These are phyloP conservation scores for Telenomus remus DNA, from an alignment of 1,140 invertebrate species.

Conservation along the genomic window DNA sequence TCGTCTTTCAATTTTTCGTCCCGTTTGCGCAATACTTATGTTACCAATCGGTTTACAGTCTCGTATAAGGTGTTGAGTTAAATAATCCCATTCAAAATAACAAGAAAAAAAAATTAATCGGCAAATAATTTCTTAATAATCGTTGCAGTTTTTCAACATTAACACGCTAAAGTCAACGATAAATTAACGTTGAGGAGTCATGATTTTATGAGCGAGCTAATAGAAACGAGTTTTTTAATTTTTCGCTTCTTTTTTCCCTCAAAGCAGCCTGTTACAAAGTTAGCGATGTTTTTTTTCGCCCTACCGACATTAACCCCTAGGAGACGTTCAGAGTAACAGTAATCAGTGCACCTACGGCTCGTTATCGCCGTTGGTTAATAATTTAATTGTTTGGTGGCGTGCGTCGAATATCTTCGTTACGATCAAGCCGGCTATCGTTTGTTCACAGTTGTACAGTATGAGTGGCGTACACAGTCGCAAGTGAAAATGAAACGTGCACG, in stretches of 20 bases:
- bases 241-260: background rate
- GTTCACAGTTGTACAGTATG: conserved; percentile 28
- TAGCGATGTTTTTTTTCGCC: conserved; percentile 34
- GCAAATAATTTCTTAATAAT: too few relatives aligned
- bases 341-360: conserved; percentile 67
- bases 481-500: conserved; percentile 22
- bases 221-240: conserved; percentile 16
- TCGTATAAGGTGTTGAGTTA: too few relatives aligned
- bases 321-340: conserved; percentile 70
- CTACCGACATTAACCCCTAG: conserved; percentile 26
- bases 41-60: background rate
- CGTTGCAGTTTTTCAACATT: too few relatives aligned
- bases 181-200: conserved; percentile 6
- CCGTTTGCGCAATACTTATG: too few relatives aligned
- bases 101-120: too few relatives aligned
- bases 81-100: too few relatives aligned
- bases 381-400: conserved; percentile 75
- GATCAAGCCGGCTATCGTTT: conserved; percentile 61
- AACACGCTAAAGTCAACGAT: background rate
- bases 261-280: conserved; percentile 19
- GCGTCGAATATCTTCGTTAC: conserved; percentile 69
- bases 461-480: conserved; percentile 13
- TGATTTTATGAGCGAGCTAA: conserved; percentile 18
- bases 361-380: conserved; percentile 74
- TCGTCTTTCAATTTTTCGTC: conserved; percentile 25